Base-by-base conservation (phyloP, 2,797 vertebrate species). In the Urophycis tenuis region DNA sequence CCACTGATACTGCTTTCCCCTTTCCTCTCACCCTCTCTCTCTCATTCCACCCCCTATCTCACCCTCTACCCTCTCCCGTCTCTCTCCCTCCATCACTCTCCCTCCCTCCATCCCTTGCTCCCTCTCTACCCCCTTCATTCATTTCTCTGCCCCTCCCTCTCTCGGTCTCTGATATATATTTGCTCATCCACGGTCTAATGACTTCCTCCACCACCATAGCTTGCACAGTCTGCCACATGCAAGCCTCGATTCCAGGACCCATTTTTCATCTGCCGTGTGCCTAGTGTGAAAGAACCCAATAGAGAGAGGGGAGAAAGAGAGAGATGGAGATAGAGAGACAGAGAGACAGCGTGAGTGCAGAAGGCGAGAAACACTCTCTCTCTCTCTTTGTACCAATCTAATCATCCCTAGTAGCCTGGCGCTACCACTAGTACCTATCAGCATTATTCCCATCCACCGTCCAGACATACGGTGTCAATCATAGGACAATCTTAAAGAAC, bases 251-350 rank as follows among this genome's bases (percentile, higher is more conserved):
- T 82, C 81, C 77, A 60, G 72, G 84, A 78, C 80, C 10, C 82
- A 78, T 75, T 76, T 80, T 83, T 76, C 84, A 79, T 84, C 80
- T 72, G 85, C 71, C 25, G 69, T 35, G 69, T 35, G 80, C 77
- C 81, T 79, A 74, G 82, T 83, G 81, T 84, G 79, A 85, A 81
- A 87, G 73, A 87, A 82, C 83, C 77, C 79, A 86, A 86, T 90
- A 35, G 73, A 70, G 30, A 69, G 30, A 69, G 30, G 29, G n/a
- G 30, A 31, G 14, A 70, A 15, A 32, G 67, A 70, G 29, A 70
- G 67, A 30, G 67, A 70, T 9, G 75, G 80, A 78, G 79, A 84
- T 81, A 85, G 84, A n/a, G n/a, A 81, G 85, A 87, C 83, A 84
- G 84, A 82, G 83, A 77, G 53, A 60, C 19, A 60, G 22, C 10